phyloP scores from a whole-genome alignment of 2,113 vertebrate species.

The Bothrops jararaca region DNA sequence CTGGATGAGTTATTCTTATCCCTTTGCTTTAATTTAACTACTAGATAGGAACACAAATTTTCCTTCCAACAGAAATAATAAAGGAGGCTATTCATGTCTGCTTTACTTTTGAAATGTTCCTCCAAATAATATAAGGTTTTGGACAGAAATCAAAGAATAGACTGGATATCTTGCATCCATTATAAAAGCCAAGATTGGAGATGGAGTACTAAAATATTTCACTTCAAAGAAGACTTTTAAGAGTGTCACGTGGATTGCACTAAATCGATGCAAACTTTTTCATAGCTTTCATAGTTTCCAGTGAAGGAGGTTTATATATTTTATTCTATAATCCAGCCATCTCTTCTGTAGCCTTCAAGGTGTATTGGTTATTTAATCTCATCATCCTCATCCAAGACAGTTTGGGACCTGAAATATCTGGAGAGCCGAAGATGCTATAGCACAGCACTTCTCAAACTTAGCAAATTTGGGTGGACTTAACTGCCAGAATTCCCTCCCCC shows the following conservation, averaged over 20 bases:
- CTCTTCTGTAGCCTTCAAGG: neutral
- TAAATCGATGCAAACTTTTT: neutral
- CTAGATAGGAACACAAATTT: neutral
- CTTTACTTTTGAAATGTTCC: neutral
- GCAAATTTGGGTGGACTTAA: neutral
- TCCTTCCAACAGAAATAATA: neutral
- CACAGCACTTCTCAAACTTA: neutral
- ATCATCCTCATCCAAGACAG: neutral
- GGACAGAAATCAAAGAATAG: neutral
- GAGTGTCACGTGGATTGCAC: neutral
- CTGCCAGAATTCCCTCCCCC: neutral
- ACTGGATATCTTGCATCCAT: neutral
- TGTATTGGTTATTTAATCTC: neutral
- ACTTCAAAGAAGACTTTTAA: neutral
- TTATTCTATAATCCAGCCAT: neutral
- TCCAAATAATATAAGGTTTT: neutral
- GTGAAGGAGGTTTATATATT: neutral
- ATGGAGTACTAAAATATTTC: neutral
- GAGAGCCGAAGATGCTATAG: neutral
- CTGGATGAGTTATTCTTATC: neutral
- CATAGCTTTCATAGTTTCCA: neutral
- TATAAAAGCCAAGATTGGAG: neutral
- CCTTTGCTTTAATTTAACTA: neutral
- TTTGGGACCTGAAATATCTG: neutral
- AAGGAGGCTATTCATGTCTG: neutral